Conservation (phyloP, 2,797 vertebrate genomes). For the Ctenosaura bakeri region DNA sequence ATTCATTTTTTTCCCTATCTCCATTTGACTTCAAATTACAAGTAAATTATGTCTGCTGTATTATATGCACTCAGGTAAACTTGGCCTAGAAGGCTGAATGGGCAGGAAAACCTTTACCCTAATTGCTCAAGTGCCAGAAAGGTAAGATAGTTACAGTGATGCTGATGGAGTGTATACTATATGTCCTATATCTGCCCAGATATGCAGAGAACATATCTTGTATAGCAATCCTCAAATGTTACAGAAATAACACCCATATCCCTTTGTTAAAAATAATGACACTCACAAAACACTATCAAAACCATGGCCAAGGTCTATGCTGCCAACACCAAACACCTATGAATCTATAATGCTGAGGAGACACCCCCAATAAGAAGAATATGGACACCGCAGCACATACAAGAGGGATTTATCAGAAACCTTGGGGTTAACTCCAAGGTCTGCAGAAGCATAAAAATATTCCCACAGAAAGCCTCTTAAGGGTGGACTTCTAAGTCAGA, state of each 20-base stretch:
- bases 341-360: neutral
- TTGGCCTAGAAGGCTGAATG: neutral
- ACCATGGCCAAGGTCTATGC: too few species aligned
- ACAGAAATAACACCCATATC: neutral
- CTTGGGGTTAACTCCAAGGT: neutral
- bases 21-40: constrained; percentile 63
- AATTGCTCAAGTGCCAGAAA: neutral
- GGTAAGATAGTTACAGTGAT: too few species aligned
- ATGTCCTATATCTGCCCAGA: too few species aligned
- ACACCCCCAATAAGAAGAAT: neutral
- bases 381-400: neutral
- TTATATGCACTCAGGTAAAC: constrained; percentile 55
- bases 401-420: neutral
- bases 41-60: constrained; percentile 39
- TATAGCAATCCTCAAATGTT: neutral
- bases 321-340: neutral
- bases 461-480: too few species aligned
- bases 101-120: neutral
- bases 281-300: too few species aligned
- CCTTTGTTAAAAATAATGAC: too few species aligned
- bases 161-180: neutral
- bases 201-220: neutral
- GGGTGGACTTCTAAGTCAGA: too few species aligned
- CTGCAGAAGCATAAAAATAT: too few species aligned
- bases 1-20: constrained; percentile 50